phyloP scores from a whole-genome alignment of 2,113 vertebrate genomes.

The Gambusia holbrooki region DNA sequence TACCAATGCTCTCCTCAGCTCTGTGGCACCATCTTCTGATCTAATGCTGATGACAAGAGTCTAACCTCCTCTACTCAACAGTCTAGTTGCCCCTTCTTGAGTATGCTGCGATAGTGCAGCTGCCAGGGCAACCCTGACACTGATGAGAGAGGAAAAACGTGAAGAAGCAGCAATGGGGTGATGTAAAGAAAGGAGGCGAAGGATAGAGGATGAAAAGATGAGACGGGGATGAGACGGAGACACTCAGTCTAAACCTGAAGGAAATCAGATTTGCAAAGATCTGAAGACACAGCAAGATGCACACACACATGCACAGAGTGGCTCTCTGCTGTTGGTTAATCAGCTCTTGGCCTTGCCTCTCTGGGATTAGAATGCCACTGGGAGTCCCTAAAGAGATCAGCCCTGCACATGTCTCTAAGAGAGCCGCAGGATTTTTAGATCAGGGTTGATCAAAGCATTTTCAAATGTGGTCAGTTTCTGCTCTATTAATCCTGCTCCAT shows the following conservation, averaged over 20 bases:
- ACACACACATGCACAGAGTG: background rate
- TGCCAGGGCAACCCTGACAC: conserved; percentile 25
- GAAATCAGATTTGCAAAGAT: conserved; percentile 57
- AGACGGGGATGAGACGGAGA: conserved; percentile 55
- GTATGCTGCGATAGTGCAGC: conserved; percentile 38
- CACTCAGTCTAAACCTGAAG: conserved; percentile 47
- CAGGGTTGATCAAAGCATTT: background rate
- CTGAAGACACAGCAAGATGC: conserved; percentile 30
- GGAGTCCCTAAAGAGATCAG: conserved; percentile 9
- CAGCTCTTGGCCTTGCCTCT: conserved; percentile 27
- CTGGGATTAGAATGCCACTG: conserved; percentile 36
- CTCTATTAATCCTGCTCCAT: background rate
- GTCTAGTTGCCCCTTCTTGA: background rate
- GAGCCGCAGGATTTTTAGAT: background rate
- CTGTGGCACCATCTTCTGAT: background rate
- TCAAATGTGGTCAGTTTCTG: background rate
- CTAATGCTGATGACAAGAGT: background rate
- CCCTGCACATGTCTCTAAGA: conserved; percentile 3
- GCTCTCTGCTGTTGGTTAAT: conserved; percentile 38
- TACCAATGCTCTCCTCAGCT: background rate
- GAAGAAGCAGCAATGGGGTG: background rate
- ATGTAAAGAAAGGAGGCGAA: background rate
- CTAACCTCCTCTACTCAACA: background rate
- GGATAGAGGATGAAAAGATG: conserved; percentile 41
- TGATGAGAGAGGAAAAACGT: background rate